Evolutionary conservation across 2,888 invertebrate genomes (phyloP).

Genomic region (Polydrusus pterygomalis): DNA sequence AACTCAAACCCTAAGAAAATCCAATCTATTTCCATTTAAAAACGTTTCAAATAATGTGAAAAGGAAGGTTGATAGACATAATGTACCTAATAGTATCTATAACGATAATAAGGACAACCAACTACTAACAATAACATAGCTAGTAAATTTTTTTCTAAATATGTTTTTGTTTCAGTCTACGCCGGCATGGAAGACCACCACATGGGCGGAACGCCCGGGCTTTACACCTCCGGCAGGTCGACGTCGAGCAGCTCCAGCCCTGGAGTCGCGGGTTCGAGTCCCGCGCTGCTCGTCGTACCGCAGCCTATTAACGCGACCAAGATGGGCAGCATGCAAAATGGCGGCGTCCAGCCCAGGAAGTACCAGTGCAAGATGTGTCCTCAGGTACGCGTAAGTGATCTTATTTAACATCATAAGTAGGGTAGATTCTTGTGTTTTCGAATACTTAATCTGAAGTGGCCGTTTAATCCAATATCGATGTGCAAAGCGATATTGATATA

Average conservation of each 20-base stretch:
- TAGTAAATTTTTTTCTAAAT: background rate
- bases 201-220: constrained; percentile 70
- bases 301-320: constrained; percentile 87
- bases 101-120: too few relatives aligned
- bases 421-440: background rate
- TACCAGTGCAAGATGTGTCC: constrained; percentile 98
- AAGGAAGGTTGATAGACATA: too few relatives aligned
- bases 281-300: constrained; percentile 88
- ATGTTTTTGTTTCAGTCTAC: constrained; percentile 45
- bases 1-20: too few relatives aligned
- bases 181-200: constrained; percentile 69
- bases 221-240: constrained; percentile 74
- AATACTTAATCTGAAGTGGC: background rate
- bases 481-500: too few relatives aligned
- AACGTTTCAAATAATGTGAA: too few relatives aligned
- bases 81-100: too few relatives aligned
- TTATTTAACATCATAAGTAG: constrained; percentile 19
- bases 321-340: constrained; percentile 73
- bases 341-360: constrained; percentile 77
- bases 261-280: constrained; percentile 73
- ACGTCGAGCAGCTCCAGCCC: constrained; percentile 73
- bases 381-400: constrained; percentile 81
- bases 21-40: too few relatives aligned
- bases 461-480: too few relatives aligned
- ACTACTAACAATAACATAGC: too few relatives aligned